Conservation (phyloP, 2,888 invertebrate genomes). For the Pocota personata region DNA sequence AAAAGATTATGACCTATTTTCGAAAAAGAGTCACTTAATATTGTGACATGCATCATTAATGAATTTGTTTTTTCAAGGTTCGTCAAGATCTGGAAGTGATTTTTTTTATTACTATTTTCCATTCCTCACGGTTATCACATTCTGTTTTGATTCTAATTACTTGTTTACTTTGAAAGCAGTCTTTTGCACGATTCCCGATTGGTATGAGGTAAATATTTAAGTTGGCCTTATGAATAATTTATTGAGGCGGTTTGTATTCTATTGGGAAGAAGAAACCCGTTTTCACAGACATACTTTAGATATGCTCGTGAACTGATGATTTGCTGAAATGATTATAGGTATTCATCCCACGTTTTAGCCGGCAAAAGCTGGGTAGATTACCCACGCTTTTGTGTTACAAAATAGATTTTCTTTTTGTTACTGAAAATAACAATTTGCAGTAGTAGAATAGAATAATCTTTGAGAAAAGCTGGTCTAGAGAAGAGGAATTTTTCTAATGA, state of each 20-base stretch:
- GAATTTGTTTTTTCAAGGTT: background rate
- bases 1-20: background rate
- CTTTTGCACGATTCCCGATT: background rate
- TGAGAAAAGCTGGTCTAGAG: no score
- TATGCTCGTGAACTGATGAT: background rate
- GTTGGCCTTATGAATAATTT: constrained; percentile 15
- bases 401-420: background rate
- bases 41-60: background rate
- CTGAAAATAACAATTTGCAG: background rate
- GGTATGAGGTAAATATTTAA: background rate
- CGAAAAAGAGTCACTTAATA: background rate
- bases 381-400: background rate
- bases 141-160: constrained; percentile 29
- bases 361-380: background rate
- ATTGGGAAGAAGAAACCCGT: background rate
- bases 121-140: constrained; percentile 7
- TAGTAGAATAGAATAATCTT: background rate
- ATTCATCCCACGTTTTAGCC: background rate
- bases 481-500: no score
- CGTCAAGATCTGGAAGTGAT: background rate
- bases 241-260: constrained; percentile 1
- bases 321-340: background rate
- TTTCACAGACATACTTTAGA: background rate
- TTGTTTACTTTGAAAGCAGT: background rate
- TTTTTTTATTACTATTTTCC: background rate